Evolutionary conservation across 1,140 invertebrate genomes (phyloP), one percentile per base, ranked within the genome.

Genomic region (Cyphomyrmex costatus): DNA sequence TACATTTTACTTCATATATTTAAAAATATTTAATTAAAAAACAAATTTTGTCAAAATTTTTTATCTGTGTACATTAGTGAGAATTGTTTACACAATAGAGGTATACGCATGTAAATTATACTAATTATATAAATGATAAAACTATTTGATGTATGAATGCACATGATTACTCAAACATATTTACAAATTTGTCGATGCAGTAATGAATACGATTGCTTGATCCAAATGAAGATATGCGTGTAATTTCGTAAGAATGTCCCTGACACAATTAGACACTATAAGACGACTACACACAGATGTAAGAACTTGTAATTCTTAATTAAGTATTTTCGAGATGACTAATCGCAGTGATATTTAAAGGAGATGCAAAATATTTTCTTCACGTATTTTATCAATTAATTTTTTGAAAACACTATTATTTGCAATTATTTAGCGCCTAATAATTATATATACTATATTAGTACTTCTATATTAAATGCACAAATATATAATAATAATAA

Each of bases 301-400:
- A 63, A 63, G 19, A 66, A 30, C 63, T 36, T 36, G 63, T 66
- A 42, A 66, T n/a, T 66, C n/a, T 66, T 66, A 42, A 66, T 66
- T 66, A 21, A 21, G 63, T 27, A 33, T 63, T 63, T 16, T 63
- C 16, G 10, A 66, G 3, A 1, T 21, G 63, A 66, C 33, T 66
- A 66, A 66, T 66, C 5, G n/a, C n/a, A 27, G 8, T 66, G 21
- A 66, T 12, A 66, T 65, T 33, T 10, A 65, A 36, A n/a, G 24
- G 2, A 1, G 8, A 63, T 10, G 33, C 0, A 4, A 66, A 66
- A 3, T 36, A 36, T 8, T 65, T 65, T 65, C 33, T 66, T 66
- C n/a, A 66, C n/a, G 6, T 8, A 30, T 46, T n/a, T n/a, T 0
- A 16, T 63, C 6, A 19, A 42, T 66, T 10, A 66, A 66, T 66